Evolutionary conservation across 2,113 vertebrate genomes (phyloP).

Genomic region (Lontra canadensis): DNA sequence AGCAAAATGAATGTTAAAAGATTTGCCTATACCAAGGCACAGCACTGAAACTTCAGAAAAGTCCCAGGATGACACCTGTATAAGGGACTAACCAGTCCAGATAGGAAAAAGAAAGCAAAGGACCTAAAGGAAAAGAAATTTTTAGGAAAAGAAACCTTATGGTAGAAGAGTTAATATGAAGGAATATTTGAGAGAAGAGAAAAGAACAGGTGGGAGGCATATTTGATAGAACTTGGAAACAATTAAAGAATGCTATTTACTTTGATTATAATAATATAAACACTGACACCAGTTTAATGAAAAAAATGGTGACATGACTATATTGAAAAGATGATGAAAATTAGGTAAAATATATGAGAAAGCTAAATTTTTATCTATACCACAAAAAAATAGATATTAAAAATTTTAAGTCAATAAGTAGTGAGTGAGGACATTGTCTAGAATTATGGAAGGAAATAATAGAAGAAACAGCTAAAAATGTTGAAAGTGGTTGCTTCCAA

Average conservation of each 20-base stretch:
- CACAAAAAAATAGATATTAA: conserved; percentile 22
- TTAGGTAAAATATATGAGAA: conserved; percentile 10
- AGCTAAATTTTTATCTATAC: neutral
- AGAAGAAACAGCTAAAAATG: neutral
- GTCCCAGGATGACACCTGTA: neutral
- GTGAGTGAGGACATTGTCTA: neutral
- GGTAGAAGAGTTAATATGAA: neutral
- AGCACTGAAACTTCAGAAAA: neutral
- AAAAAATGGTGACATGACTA: neutral
- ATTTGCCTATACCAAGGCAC: neutral
- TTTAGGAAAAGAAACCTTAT: neutral
- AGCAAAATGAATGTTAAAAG: conserved; percentile 19
- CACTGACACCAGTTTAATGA: neutral
- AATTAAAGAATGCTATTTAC: neutral
- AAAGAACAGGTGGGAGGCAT: neutral
- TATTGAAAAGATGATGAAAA: conserved; percentile 23
- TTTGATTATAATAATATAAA: conserved; percentile 1
- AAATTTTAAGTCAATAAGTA: neutral
- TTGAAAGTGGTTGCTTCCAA: neutral
- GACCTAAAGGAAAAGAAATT: neutral
- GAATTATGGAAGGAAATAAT: neutral
- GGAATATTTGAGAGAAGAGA: neutral
- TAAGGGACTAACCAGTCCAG: neutral
- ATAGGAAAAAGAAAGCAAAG: neutral
- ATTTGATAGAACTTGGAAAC: conserved; percentile 45